Percentiles rank a stretch among this genome's conserved stretches.
Conservation (phyloP, 92 coral and sea anemone species). For the Epizoanthus scotinus region DNA sequence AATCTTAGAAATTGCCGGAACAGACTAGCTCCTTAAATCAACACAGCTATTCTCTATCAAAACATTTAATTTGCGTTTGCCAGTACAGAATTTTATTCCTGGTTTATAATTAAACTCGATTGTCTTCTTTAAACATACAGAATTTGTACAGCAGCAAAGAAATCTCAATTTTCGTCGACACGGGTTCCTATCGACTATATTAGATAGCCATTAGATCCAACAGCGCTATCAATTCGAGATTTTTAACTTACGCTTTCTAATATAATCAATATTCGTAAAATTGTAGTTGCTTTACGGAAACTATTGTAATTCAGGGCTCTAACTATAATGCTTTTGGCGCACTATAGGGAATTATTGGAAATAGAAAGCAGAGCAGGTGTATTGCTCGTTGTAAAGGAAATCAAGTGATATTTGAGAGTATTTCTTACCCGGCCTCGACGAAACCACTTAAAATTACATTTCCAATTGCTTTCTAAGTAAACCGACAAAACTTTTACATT, state of each 20-base stretch:
- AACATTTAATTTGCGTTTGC: conserved; percentile 35
- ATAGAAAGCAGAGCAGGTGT: conserved; percentile 7
- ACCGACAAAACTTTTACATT: background rate
- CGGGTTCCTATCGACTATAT: background rate
- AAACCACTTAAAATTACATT: background rate
- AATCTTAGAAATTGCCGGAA: conserved; percentile 49
- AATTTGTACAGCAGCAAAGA: background rate
- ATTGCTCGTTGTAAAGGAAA: conserved; percentile 7
- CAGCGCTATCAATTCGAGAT: background rate
- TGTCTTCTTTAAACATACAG: conserved; percentile 18
- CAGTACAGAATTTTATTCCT: conserved; percentile 15
- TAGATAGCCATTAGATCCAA: background rate
- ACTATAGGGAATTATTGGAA: conserved; percentile 20
- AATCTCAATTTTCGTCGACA: conserved; percentile 6
- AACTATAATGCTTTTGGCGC: conserved; percentile 28
- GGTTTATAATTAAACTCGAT: conserved; percentile 22
- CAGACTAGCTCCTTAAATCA: conserved; percentile 46
- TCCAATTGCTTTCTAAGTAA: background rate
- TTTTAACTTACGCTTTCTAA: conserved; percentile 1
- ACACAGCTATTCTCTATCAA: conserved; percentile 53
- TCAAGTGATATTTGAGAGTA: background rate
- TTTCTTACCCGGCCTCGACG: background rate
- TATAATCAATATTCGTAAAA: background rate
- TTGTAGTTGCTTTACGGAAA: conserved; percentile 4
- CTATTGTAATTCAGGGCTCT: background rate